Conservation (phyloP, 2,888 invertebrate genomes). For the Meiosimyza decipiens region DNA sequence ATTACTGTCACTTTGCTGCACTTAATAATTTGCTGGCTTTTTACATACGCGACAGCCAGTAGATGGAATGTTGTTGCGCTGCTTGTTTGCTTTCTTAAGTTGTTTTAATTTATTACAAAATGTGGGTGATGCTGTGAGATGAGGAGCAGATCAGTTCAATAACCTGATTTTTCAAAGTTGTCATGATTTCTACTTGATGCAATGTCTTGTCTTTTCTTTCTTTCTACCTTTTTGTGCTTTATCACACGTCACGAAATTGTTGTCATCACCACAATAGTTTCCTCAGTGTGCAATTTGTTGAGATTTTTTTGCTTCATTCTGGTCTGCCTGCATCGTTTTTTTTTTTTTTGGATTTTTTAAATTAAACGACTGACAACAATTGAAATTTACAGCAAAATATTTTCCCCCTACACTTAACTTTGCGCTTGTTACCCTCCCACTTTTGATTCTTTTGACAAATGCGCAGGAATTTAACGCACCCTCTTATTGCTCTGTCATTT, state of each 20-base stretch:
- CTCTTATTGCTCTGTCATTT: background rate
- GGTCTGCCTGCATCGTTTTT: too few species aligned
- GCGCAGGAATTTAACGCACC: background rate
- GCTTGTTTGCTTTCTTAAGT: background rate
- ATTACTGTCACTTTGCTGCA: too few species aligned
- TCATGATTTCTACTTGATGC: background rate
- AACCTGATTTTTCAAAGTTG: background rate
- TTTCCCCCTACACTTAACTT: background rate
- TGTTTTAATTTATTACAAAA: background rate
- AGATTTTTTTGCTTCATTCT: background rate
- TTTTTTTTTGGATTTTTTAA: too few species aligned
- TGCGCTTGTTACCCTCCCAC: background rate
- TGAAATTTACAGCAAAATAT: too few species aligned
- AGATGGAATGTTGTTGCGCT: background rate
- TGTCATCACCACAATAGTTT: background rate
- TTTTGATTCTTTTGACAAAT: background rate
- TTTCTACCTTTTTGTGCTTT: too few species aligned
- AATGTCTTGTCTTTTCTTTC: background rate
- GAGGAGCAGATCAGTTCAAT: constrained; percentile 28
- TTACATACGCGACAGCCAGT: too few species aligned
- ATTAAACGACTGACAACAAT: too few species aligned
- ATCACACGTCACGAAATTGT: background rate
- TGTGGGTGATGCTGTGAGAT: background rate
- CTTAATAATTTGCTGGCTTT: too few species aligned
- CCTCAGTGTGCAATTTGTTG: background rate